phyloP scores from a whole-genome alignment of 2,888 invertebrate genomes.

The Spatulosminthurus flaviceps region DNA sequence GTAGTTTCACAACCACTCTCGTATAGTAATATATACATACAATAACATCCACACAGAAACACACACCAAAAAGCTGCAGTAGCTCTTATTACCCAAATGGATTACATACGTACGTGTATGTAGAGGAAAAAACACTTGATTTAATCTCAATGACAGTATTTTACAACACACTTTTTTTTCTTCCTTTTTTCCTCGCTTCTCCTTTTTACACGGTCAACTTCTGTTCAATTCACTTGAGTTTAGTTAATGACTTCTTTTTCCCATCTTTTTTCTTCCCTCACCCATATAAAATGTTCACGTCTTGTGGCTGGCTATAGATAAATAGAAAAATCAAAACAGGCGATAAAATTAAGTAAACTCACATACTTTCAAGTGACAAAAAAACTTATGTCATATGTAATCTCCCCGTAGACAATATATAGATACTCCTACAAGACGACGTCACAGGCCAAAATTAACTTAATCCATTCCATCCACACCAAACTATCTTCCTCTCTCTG shows the following conservation, averaged over 20 bases:
- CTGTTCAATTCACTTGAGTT: not conserved
- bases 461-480: conserved; percentile 26
- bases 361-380: not conserved
- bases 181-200: not conserved
- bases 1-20: not conserved
- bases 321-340: conserved; percentile 34
- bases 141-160: not conserved
- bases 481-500: not conserved
- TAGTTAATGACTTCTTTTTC: conserved; percentile 7
- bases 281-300: not conserved
- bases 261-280: not conserved
- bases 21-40: too few relatives aligned
- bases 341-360: conserved; percentile 35
- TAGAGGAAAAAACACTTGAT: conserved; percentile 10
- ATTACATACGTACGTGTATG: too few relatives aligned
- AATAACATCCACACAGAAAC: too few relatives aligned
- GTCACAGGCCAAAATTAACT: conserved; percentile 32
- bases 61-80: too few relatives aligned
- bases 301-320: conserved; percentile 30
- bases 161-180: not conserved
- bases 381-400: conserved; percentile 8
- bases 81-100: too few relatives aligned
- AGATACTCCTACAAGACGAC: too few relatives aligned
- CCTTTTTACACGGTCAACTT: conserved; percentile 3
- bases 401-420: not conserved